phyloP scores from a whole-genome alignment of 2,888 invertebrate species.

The Tubiluchus corallicola region DNA sequence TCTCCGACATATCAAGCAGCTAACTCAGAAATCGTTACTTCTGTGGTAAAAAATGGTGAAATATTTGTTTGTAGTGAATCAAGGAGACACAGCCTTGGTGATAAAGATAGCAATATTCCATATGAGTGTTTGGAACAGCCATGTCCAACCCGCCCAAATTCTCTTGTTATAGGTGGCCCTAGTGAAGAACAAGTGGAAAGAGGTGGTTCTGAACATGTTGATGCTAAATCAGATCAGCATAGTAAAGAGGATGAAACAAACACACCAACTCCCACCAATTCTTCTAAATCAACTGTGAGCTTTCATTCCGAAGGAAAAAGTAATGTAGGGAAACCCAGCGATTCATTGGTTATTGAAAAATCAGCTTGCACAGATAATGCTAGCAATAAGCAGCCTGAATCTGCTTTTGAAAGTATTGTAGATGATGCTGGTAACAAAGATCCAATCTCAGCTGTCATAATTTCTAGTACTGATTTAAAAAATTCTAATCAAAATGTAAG shows the following conservation, averaged over 20 bases:
- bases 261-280: not conserved
- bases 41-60: not conserved
- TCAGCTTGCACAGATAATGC: not conserved
- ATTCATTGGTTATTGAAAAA: not conserved
- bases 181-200: not conserved
- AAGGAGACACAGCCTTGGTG: not conserved
- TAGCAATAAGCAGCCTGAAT: too few relatives aligned
- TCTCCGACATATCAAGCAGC: slow-evolving; percentile 1
- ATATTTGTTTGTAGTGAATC: not conserved
- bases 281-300: not conserved
- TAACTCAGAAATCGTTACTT: not conserved
- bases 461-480: not conserved
- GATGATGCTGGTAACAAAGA: not conserved
- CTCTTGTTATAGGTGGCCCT: not conserved
- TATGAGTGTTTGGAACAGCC: too few relatives aligned
- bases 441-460: not conserved
- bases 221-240: too few relatives aligned
- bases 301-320: too few relatives aligned
- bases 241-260: not conserved
- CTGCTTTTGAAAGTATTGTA: not conserved
- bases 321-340: too few relatives aligned
- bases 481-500: too few relatives aligned
- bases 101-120: too few relatives aligned
- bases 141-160: not conserved
- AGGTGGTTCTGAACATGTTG: not conserved